Evolutionary conservation across 2,113 vertebrate species (phyloP).

Genomic region (Hypanus sabinus): DNA sequence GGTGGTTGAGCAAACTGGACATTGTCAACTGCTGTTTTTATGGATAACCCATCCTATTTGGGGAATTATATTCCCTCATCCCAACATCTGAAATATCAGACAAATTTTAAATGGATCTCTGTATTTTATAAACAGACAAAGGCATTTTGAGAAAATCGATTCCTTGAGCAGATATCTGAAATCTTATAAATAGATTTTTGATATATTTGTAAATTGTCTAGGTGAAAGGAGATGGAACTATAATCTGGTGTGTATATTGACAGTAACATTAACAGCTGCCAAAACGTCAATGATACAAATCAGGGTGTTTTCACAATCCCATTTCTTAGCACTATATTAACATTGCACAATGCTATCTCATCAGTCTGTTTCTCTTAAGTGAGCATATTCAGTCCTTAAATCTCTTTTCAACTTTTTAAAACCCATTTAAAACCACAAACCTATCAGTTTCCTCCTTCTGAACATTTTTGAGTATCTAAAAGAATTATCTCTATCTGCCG

Average conservation of each 20-base stretch:
- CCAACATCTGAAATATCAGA: background rate
- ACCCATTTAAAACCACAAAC: background rate
- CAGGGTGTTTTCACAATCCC: background rate
- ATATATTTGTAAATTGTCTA: background rate
- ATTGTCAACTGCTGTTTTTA: background rate
- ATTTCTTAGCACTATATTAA: background rate
- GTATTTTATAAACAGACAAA: background rate
- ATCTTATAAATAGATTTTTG: background rate
- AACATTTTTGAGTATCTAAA: background rate
- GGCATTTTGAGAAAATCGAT: background rate
- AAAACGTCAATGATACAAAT: slow-evolving; percentile 16
- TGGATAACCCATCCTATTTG: background rate
- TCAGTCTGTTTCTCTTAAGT: background rate
- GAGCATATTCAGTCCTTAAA: background rate
- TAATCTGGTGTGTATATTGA: background rate
- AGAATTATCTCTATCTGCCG: background rate
- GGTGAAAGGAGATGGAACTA: too few species aligned
- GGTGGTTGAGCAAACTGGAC: background rate
- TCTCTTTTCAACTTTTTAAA: background rate
- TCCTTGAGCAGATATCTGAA: background rate
- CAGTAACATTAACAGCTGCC: background rate
- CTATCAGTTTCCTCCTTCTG: background rate
- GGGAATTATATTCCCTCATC: background rate
- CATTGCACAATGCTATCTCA: background rate
- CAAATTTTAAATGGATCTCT: background rate